These are phyloP conservation scores for Nannoperca obscura DNA, from an alignment of 2,797 vertebrate genomes.

Conservation along the genomic window DNA sequence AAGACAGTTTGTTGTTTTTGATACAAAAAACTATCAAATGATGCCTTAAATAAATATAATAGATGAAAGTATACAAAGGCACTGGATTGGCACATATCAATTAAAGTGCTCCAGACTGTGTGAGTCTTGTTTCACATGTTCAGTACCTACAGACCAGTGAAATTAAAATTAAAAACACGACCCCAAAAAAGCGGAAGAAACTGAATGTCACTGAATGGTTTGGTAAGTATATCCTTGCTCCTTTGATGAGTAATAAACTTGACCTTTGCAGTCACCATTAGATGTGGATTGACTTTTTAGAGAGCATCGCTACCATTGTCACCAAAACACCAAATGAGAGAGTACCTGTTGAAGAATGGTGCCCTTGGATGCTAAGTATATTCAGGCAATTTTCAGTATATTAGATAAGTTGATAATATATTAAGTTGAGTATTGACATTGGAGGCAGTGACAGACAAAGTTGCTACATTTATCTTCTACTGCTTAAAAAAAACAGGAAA, in stretches of 20 bases:
- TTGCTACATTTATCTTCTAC: not conserved
- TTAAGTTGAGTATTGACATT: not conserved
- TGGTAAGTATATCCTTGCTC: no score
- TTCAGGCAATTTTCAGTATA: not conserved
- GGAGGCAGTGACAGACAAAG: not conserved
- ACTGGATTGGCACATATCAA: not conserved
- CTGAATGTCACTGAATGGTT: no score
- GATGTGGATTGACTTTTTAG: not conserved
- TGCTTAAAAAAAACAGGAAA: slow-evolving; percentile 6
- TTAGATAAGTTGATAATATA: not conserved
- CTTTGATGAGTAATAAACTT: not conserved
- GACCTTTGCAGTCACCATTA: not conserved
- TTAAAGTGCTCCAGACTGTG: not conserved
- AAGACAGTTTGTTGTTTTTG: not conserved
- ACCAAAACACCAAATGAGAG: not conserved
- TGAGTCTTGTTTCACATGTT: not conserved
- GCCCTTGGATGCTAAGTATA: not conserved
- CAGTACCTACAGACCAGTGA: not conserved
- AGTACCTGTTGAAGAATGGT: not conserved
- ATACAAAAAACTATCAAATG: not conserved
- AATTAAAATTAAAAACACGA: not conserved
- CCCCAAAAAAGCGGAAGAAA: not conserved
- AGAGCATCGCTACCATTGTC: not conserved
- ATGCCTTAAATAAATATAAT: not conserved
- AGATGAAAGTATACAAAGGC: not conserved